phyloP scores from a whole-genome alignment of 2,113 vertebrate species.

The Eretmochelys imbricata region DNA sequence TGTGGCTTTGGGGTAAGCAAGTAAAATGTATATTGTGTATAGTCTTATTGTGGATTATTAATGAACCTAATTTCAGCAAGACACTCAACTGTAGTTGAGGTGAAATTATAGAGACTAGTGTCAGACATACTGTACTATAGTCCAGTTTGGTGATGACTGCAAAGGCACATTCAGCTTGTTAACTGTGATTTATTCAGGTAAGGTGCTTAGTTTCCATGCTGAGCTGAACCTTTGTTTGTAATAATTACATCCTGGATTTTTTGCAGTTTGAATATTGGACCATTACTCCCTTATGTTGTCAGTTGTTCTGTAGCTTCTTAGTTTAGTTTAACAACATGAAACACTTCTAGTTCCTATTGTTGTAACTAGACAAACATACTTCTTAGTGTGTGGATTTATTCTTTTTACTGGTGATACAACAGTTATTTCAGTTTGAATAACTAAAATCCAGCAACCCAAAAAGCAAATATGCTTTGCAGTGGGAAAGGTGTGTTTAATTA shows the following conservation, averaged over 20 bases:
- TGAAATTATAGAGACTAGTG: background rate
- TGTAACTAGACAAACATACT: background rate
- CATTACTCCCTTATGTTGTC: background rate
- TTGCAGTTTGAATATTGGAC: background rate
- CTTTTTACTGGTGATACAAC: background rate
- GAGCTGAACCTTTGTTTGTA: background rate
- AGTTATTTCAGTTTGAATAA: background rate
- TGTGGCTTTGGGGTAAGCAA: background rate
- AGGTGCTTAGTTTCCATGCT: background rate
- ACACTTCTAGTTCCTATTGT: background rate
- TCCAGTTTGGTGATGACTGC: background rate
- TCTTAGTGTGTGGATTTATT: background rate
- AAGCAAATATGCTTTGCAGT: background rate
- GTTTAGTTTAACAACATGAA: constrained; percentile 1
- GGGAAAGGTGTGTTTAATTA: accelerated
- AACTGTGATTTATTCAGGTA: background rate
- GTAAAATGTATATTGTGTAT: background rate
- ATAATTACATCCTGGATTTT: background rate
- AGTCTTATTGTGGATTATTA: background rate
- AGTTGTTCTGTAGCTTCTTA: constrained; percentile 12
- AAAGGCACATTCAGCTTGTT: background rate
- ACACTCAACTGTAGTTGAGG: background rate
- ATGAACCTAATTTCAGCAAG: background rate
- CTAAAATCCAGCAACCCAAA: background rate
- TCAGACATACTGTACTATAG: accelerated